phyloP scores from a whole-genome alignment of 1,140 invertebrate species.

The Sarcophaga peregrina region DNA sequence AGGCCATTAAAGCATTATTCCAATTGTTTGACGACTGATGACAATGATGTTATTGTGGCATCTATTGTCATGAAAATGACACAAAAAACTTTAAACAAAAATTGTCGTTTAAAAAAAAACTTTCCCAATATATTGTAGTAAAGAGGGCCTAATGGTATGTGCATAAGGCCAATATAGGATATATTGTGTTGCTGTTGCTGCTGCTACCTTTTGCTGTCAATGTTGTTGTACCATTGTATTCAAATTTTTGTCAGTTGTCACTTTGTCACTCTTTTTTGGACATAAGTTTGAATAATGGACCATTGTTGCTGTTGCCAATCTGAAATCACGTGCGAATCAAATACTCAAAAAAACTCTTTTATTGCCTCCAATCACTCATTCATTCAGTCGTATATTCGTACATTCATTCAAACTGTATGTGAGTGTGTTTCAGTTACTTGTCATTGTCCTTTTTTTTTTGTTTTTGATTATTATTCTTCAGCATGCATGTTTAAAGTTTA shows the following conservation, averaged over 20 bases:
- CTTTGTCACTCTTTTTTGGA: constrained; percentile 45
- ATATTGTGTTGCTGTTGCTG: constrained; percentile 33
- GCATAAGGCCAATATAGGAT: not conserved
- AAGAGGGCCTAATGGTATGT: not conserved
- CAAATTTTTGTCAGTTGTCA: constrained; percentile 47
- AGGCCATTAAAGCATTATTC: constrained; percentile 17
- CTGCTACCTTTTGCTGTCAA: constrained; percentile 19
- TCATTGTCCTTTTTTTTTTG: not conserved
- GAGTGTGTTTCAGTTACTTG: not conserved
- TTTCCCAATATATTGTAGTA: too few species aligned
- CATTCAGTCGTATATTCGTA: not conserved
- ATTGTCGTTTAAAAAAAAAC: too few species aligned
- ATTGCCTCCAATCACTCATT: constrained; percentile 1
- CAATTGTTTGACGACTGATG: constrained; percentile 18
- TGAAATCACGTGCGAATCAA: constrained; percentile 13
- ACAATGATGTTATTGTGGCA: not conserved
- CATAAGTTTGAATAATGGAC: constrained; percentile 46
- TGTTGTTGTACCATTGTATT: constrained; percentile 43
- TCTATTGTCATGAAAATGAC: not conserved
- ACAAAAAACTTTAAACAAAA: too few species aligned
- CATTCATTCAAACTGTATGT: too few species aligned
- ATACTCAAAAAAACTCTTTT: constrained; percentile 4
- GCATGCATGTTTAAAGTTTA: constrained; percentile 12
- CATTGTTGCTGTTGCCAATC: not conserved
- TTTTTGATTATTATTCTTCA: not conserved